Percentiles rank a stretch among this genome's conserved stretches.
Conservation (phyloP, 2,888 invertebrate genomes). For the Hermaeophaga mercurialis region DNA sequence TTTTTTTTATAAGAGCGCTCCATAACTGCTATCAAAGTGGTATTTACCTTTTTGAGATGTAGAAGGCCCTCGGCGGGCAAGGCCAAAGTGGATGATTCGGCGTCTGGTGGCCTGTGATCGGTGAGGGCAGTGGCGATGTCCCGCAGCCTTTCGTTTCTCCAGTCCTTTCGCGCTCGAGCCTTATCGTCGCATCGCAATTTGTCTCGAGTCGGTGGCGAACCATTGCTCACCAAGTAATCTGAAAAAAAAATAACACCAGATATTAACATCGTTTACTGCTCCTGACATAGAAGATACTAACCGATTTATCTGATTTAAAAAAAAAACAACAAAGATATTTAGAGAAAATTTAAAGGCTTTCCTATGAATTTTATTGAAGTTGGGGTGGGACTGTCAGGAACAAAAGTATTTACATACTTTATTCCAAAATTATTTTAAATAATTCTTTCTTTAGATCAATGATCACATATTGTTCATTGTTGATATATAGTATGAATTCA, state of each 20-base stretch:
- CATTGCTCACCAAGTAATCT: slow-evolving; percentile 67
- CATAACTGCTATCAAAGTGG: not conserved
- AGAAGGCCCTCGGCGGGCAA: slow-evolving; percentile 78
- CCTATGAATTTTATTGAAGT: no score
- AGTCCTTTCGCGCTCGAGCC: slow-evolving; percentile 63
- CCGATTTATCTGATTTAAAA: no score
- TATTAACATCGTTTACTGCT: no score
- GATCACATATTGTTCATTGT: no score
- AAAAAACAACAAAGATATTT: not conserved
- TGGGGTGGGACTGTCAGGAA: no score
- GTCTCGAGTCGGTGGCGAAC: slow-evolving; percentile 79
- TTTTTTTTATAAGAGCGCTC: no score
- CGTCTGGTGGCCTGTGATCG: slow-evolving; percentile 62
- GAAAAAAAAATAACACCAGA: not conserved
- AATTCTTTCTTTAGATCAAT: no score
- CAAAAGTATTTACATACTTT: no score
- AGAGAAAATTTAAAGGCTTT: slow-evolving; percentile 1
- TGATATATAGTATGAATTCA: no score
- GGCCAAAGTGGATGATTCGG: slow-evolving; percentile 59
- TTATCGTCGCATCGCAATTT: slow-evolving; percentile 79
- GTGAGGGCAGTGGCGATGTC: slow-evolving; percentile 85
- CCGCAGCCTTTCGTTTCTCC: slow-evolving; percentile 74
- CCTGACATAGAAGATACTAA: no score
- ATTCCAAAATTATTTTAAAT: no score
- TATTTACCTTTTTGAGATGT: slow-evolving; percentile 75